A percentile compares a stretch with the other conserved stretches of the same genome.
These are phyloP conservation scores for Craterocephalus amniculus DNA, from an alignment of 2,797 vertebrate species.

Conservation along the genomic window DNA sequence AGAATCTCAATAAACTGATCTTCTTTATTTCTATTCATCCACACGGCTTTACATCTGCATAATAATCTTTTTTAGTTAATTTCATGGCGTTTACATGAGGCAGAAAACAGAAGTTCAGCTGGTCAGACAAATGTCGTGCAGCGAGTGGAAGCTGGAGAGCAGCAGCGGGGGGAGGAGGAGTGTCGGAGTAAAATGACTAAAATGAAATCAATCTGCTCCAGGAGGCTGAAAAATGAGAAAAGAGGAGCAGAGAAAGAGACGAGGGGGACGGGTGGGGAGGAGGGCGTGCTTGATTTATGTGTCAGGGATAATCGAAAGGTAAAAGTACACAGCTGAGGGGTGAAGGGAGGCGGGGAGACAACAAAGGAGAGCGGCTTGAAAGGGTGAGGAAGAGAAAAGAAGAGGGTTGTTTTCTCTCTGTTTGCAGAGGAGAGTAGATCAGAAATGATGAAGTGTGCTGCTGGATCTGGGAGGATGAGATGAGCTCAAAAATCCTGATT, in stretches of 20 bases:
- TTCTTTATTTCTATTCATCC: too few relatives aligned
- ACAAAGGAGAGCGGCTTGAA: background rate
- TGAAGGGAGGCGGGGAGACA: slow-evolving; percentile 11
- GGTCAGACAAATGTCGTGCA: background rate
- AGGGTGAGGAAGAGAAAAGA: slow-evolving; percentile 18
- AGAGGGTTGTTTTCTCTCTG: slow-evolving; percentile 4
- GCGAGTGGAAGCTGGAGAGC: slow-evolving; percentile 20
- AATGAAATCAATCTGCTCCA: slow-evolving; percentile 49
- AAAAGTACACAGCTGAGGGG: slow-evolving; percentile 46
- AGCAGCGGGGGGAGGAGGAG: slow-evolving; percentile 23
- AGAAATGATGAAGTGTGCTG: slow-evolving; percentile 36
- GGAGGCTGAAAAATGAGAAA: slow-evolving; percentile 12
- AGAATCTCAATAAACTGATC: too few relatives aligned
- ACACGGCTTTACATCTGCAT: slow-evolving; percentile 13
- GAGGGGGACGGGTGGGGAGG: slow-evolving; percentile 33
- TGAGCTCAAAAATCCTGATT: too few relatives aligned
- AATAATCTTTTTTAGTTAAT: background rate
- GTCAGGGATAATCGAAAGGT: slow-evolving; percentile 70
- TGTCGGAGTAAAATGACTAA: slow-evolving; percentile 40
- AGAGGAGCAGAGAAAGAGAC: slow-evolving; percentile 48
- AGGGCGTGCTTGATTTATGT: slow-evolving; percentile 58
- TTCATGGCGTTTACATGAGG: background rate
- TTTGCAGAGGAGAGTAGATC: slow-evolving; percentile 15
- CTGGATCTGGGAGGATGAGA: too few relatives aligned
- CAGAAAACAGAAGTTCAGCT: background rate